phyloP scores from a whole-genome alignment of 2,113 vertebrate species.

The Brachyhypopomus occidentalis region DNA sequence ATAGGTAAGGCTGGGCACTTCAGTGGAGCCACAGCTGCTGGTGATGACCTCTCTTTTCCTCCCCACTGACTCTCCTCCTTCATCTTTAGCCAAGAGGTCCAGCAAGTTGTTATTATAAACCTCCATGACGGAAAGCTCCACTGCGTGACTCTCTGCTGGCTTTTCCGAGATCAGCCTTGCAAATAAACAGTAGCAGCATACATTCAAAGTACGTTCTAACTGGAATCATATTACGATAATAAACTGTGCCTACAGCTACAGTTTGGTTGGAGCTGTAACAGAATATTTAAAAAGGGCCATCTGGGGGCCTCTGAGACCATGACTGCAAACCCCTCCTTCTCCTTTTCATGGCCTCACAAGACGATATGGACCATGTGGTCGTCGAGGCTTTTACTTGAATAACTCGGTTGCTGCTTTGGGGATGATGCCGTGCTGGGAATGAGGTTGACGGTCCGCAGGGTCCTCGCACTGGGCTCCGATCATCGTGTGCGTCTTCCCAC shows the following conservation, averaged over 20 bases:
- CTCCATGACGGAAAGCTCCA: conserved; percentile 83
- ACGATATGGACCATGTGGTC: not conserved
- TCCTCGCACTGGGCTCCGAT: conserved; percentile 71
- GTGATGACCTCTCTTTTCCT: conserved; percentile 73
- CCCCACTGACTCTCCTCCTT: conserved; percentile 54
- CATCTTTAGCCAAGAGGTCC: conserved; percentile 82
- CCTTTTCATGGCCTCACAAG: not conserved
- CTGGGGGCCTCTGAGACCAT: too few species aligned
- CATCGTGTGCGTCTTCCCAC: conserved; percentile 88
- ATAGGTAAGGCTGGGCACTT: conserved; percentile 68
- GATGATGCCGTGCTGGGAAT: conserved; percentile 74
- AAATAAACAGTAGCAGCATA: conserved; percentile 25
- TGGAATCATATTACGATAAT: too few species aligned
- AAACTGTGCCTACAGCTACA: too few species aligned
- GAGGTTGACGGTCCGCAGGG: conserved; percentile 41
- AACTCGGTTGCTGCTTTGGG: conserved; percentile 80
- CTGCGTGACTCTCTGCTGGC: conserved; percentile 66
- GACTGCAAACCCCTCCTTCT: too few species aligned
- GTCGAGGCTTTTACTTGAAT: conserved; percentile 74
- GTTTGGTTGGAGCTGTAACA: too few species aligned
- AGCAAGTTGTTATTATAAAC: conserved; percentile 85
- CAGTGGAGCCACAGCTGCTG: conserved; percentile 71
- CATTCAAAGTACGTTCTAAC: not conserved
- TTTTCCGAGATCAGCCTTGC: conserved; percentile 81
- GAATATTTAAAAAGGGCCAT: too few species aligned